Percentiles rank a stretch among this genome's conserved stretches.
Conservation (phyloP, 1,140 invertebrate genomes). For the Drosophila melanogaster region DNA sequence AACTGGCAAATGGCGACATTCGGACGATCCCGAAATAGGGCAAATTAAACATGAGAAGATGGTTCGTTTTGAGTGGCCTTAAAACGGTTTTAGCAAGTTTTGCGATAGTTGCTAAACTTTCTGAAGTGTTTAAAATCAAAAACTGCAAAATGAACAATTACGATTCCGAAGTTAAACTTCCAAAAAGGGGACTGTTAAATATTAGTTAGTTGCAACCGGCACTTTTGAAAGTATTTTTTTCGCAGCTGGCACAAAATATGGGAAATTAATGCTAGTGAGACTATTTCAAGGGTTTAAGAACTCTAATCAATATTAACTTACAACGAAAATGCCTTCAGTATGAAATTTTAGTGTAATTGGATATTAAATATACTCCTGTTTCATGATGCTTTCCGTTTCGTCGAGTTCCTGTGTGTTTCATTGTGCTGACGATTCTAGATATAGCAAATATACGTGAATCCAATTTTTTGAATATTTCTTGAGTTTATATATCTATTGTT, state of each 20-base stretch:
- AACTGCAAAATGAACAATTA: not conserved
- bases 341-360: not conserved
- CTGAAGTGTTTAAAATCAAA: not conserved
- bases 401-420: not conserved
- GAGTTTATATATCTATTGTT: conserved; percentile 9
- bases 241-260: not conserved
- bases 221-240: conserved; percentile 18
- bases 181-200: not conserved
- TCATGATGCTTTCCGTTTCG: not conserved
- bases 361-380: not conserved
- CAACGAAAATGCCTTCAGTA: too few relatives aligned
- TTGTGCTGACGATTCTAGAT: conserved; percentile 6
- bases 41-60: conserved; percentile 13
- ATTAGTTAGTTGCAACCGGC: conserved; percentile 15
- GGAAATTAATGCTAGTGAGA: not conserved
- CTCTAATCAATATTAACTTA: not conserved
- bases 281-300: not conserved
- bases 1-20: conserved; percentile 22
- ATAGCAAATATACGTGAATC: conserved; percentile 7
- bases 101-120: conserved; percentile 2
- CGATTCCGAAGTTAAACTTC: not conserved
- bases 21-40: conserved; percentile 26
- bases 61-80: not conserved
- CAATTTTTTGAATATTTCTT: conserved; percentile 18
- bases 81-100: conserved; percentile 21